Base-by-base conservation (phyloP, 2,113 vertebrate genomes). In the Dolichallabes microphthalmus region DNA sequence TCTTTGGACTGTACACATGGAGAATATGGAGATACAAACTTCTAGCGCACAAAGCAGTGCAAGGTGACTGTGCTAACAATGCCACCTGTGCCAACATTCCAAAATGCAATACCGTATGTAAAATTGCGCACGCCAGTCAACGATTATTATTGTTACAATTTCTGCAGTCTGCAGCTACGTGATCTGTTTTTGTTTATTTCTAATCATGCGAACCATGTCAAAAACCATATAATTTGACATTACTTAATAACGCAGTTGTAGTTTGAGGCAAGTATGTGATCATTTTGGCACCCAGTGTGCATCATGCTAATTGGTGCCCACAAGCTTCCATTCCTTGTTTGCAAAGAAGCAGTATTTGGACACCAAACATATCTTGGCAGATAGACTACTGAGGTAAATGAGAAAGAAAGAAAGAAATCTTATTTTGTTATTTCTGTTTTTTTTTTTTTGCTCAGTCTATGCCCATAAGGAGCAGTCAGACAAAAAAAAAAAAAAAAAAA, bases 161-260 rank as follows among this genome's bases (percentile, higher is more conserved):
- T 77, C 53, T 10, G n/a, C 45, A n/a, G 13, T 30, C 17, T 57
- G 30, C 52, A 32, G 53, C 75, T 19, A 77, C 27, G 27, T 11
- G 75, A 57, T 77, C 75, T 77, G 75, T 32, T 77, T 57, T 77
- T 32, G 75, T 32, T 77, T 17, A n/a, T 57, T 77, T 77, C 27
- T 32, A 57, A 77, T 30, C 53, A 77, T 77, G 52, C 1, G 27
- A 20, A 32, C 75, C 11, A 30, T 4, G 53, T 32, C 75, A 58
- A 27, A 57, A 77, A 57, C 17, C 75, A 77, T 58, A 77, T 30
- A 32, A 58, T 57, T 30, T 30, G 53, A 57, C 27, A 57, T 77
- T 58, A 77, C 75, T 32, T 77, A 77, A 77, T 32, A 57, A 77
- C 17, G 27, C 17, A 20, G 12, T 45, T 32, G 27, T 57, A 77